Conservation (phyloP, 1,140 invertebrate genomes). For the Ctenoplectra terminalis region DNA sequence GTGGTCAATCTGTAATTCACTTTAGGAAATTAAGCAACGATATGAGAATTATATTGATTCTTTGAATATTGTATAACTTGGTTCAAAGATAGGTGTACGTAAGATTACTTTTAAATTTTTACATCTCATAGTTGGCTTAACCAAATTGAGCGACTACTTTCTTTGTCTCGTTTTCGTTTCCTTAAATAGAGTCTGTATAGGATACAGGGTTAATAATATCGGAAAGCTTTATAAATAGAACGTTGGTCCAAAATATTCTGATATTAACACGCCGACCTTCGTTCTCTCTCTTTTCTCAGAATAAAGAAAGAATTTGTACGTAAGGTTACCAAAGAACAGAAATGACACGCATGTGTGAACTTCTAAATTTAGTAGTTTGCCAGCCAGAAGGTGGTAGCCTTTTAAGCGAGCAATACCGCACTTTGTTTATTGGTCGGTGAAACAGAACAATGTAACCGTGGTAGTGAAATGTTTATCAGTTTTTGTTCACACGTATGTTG, state of each 20-base stretch:
- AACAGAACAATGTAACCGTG: neutral
- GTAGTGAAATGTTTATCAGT: conserved; percentile 25
- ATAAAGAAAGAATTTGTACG: neutral
- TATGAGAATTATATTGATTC: neutral
- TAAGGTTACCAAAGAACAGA: conserved; percentile 17
- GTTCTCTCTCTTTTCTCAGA: neutral
- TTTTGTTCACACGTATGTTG: neutral
- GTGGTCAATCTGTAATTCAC: neutral
- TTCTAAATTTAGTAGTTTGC: conserved; percentile 43
- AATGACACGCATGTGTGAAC: conserved; percentile 5
- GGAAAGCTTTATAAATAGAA: neutral
- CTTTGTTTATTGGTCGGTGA: conserved; percentile 19
- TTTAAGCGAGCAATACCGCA: conserved; percentile 13
- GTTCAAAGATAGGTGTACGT: neutral
- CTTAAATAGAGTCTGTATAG: neutral
- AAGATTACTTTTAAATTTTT: conserved; percentile 5
- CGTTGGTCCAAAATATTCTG: neutral
- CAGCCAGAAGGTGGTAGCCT: conserved; percentile 1
- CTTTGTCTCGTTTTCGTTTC: neutral
- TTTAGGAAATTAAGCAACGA: neutral
- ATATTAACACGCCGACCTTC: neutral
- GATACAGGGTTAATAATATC: neutral
- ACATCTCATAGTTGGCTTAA: neutral
- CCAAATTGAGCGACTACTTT: neutral
- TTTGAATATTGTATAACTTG: neutral